Conservation (phyloP, 2,797 vertebrate genomes). For the Pseudomugil tenellus region DNA sequence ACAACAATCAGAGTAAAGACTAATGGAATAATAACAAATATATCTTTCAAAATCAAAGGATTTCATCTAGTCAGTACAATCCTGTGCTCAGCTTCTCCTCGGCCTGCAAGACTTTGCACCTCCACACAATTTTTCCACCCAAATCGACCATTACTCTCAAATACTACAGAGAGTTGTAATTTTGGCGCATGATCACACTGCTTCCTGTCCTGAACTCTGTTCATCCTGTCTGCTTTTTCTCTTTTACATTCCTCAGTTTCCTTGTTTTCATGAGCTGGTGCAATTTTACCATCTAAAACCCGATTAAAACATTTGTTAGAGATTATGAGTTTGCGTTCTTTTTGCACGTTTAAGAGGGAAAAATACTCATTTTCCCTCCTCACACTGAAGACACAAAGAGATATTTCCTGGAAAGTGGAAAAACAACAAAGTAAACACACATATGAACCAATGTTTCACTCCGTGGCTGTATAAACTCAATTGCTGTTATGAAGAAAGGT, state of each 20-base stretch:
- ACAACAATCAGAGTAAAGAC: neutral
- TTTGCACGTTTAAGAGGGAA: neutral
- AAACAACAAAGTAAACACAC: constrained; percentile 4
- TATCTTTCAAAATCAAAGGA: neutral
- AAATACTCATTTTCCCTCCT: neutral
- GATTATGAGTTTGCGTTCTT: neutral
- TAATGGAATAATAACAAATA: too few relatives aligned
- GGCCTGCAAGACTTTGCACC: constrained; percentile 15
- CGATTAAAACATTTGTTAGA: neutral
- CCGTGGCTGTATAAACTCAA: too few relatives aligned
- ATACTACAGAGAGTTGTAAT: constrained; percentile 49
- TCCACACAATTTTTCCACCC: constrained; percentile 24
- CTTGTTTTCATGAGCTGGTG: constrained; percentile 17
- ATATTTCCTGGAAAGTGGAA: neutral
- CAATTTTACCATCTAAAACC: constrained; percentile 5
- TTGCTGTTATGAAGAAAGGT: constrained; percentile 25
- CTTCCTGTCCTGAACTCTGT: constrained; percentile 31
- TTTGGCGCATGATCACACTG: constrained; percentile 33
- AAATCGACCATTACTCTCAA: constrained; percentile 23
- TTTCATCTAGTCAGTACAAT: neutral
- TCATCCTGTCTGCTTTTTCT: constrained; percentile 18
- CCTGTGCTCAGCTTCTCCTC: constrained; percentile 10
- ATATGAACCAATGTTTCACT: constrained; percentile 13
- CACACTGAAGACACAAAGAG: neutral
- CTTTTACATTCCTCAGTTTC: constrained; percentile 8